Base-by-base conservation (phyloP, 2,888 invertebrate species). In the Scelioninae gen. 1 region DNA sequence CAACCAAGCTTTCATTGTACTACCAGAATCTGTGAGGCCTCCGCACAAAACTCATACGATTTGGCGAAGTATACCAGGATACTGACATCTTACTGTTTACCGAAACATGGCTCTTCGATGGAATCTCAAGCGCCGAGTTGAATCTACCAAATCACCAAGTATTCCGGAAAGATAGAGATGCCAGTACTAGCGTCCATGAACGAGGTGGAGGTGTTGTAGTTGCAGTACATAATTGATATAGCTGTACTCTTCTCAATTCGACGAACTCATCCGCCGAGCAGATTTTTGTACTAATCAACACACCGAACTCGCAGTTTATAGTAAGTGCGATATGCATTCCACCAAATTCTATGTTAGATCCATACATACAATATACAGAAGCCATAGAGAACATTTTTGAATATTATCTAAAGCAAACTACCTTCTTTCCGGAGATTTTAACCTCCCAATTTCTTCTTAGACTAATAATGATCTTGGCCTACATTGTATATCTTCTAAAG, bases 171-270 rank as follows among this genome's bases (percentile, higher is more conserved):
- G 53, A 53, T n/a, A 29, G 53, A n/a, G 13, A 32, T 32, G 1
- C 31, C 10, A 7, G 11, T n/a, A 53, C 53, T 0, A 53, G 53
- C n/a, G 0, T 4, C 9, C 8, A 4, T n/a, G 1, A 53, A 9
- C 31, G 53, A 53, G 53, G 53, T 1, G 53, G 53, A 53, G 53
- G 53, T n/a, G 53, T 53, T 31, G 11, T n/a, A 6, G 0, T 53
- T 5, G 53, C 29, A 7, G n/a, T 53, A 1, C 23, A 51, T 8
- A 0, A 23, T 7, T 23, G 23, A 51, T 23, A 6, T n/a, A 32
- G n/a, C 0, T 10, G 32, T 31, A 29, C 32, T 1, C 3, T 8
- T 0, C 3, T 51, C 6, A 4, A 32, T 9, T 31, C n/a, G 0
- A 4, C n/a, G 0, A 53, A 32, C 31, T 13, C 32, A 1, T 29